Percentiles rank a stretch among this genome's conserved stretches.
phyloP scores from a whole-genome alignment of 2,113 vertebrate species.

The Tautogolabrus adspersus region DNA sequence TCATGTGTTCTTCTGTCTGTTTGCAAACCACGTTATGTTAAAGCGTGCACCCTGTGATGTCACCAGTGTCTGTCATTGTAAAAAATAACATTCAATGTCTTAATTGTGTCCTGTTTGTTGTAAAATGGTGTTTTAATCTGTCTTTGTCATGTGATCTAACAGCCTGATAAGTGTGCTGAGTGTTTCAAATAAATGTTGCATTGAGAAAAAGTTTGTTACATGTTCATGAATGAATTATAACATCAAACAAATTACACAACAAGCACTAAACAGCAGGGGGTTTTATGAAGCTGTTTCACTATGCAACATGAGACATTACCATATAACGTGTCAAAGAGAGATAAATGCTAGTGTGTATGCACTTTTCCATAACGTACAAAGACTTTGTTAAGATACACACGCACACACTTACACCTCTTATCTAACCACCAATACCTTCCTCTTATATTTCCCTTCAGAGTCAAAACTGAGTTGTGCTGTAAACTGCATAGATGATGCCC shows the following conservation, averaged over 20 bases:
- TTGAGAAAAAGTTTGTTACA: conserved; percentile 28
- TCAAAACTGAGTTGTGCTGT: no score
- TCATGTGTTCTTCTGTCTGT: conserved; percentile 12
- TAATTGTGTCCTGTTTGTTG: background rate
- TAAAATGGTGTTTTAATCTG: background rate
- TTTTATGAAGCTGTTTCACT: no score
- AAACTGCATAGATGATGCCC: background rate
- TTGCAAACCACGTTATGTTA: no score
- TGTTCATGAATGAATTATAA: conserved; percentile 3
- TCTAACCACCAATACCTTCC: no score
- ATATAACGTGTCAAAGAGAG: no score
- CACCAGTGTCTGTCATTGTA: background rate
- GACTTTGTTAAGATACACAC: background rate
- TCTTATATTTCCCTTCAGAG: no score
- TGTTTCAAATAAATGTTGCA: conserved; percentile 63
- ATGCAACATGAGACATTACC: no score
- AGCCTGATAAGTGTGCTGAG: conserved; percentile 16
- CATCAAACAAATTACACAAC: background rate
- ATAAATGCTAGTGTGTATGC: no score
- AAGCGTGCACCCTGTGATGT: background rate
- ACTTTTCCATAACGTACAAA: no score
- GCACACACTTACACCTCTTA: no score
- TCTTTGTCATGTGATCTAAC: conserved; percentile 30
- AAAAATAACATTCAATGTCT: background rate
- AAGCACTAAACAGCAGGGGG: background rate